phyloP scores from a whole-genome alignment of 23 tunicate species.

The Trididemnum miniatum region DNA sequence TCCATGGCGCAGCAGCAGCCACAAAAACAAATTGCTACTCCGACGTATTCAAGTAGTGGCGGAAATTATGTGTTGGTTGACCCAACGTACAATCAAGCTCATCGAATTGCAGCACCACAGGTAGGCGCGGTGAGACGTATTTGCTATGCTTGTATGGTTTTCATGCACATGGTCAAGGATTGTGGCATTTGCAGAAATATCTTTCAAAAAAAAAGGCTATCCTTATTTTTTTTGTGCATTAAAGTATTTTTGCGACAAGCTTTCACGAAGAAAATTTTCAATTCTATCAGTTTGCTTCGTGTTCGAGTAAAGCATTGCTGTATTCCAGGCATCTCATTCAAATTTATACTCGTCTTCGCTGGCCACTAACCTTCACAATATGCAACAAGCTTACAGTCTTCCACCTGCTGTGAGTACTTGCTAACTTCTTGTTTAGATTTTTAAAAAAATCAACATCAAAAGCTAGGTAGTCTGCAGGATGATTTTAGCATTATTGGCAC shows the following conservation, averaged over 20 bases:
- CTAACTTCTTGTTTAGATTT: too few relatives aligned
- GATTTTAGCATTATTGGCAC: background rate
- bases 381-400: constrained; percentile 77
- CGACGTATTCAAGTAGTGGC: constrained; percentile 21
- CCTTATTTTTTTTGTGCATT: too few relatives aligned
- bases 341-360: constrained; percentile 57
- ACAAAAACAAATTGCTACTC: background rate
- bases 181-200: too few relatives aligned
- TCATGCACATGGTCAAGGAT: too few relatives aligned
- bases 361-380: constrained; percentile 84
- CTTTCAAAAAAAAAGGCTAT: too few relatives aligned
- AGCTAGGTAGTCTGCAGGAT: constrained; percentile 24
- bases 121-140: too few relatives aligned
- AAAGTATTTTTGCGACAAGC: too few relatives aligned
- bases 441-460: too few relatives aligned
- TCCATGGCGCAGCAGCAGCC: constrained; percentile 24
- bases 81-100: background rate
- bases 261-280: too few relatives aligned
- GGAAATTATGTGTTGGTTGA: constrained; percentile 7
- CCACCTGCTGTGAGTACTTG: too few relatives aligned
- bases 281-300: too few relatives aligned
- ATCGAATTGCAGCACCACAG: constrained; percentile 8
- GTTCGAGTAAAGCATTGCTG: background rate
- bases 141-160: too few relatives aligned
- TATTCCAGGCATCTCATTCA: constrained; percentile 23